Conservation (phyloP, 2,888 invertebrate genomes). For the Heterodera filipjevi region DNA sequence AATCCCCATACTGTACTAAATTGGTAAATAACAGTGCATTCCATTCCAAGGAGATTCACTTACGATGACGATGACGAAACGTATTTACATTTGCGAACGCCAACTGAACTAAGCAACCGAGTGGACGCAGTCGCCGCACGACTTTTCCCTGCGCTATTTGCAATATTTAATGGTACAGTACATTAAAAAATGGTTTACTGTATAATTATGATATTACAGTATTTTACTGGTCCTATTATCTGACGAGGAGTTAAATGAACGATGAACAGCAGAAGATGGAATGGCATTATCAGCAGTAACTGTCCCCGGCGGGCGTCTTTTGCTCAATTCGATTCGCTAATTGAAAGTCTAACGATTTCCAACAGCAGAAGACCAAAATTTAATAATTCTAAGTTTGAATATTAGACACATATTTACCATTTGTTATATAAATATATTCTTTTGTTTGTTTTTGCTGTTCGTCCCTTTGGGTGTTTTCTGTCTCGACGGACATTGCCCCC, state of each 20-base stretch:
- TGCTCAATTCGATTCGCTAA: no score
- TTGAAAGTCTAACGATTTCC: no score
- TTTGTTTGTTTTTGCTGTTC: no score
- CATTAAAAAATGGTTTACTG: neutral
- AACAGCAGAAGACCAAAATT: no score
- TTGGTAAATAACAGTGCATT: no score
- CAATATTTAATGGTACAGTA: slow-evolving; percentile 58
- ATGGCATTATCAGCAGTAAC: no score
- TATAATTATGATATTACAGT: slow-evolving; percentile 47
- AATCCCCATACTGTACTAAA: neutral
- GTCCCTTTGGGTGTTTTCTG: no score
- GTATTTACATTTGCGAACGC: slow-evolving; percentile 25
- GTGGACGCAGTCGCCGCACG: slow-evolving; percentile 63
- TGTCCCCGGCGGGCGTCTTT: no score
- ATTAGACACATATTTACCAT: no score
- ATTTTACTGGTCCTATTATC: slow-evolving; percentile 65
- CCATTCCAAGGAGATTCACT: neutral
- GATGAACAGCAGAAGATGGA: neutral
- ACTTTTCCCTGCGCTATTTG: slow-evolving; percentile 61
- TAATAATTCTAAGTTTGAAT: no score
- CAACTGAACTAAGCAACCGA: slow-evolving; percentile 36
- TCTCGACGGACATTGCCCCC: no score
- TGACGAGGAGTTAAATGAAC: slow-evolving; percentile 36
- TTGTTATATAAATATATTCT: no score
- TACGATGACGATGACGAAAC: neutral